Percentiles rank a stretch among this genome's conserved stretches.
Evolutionary conservation across 2,888 invertebrate genomes (phyloP).

Genomic region (Nephrotoma flavescens): DNA sequence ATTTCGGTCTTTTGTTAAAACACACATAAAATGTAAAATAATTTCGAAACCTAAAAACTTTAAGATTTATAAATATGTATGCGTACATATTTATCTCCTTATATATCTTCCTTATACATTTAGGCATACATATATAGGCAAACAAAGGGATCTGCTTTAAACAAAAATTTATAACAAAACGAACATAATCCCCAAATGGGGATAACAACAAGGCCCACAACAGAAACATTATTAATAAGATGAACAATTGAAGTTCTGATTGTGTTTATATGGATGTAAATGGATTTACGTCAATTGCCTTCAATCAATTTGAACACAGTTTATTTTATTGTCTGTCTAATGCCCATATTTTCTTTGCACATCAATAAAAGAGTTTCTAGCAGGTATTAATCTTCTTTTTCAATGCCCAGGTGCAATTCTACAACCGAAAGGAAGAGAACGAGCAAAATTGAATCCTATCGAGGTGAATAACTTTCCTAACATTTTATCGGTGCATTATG

Average conservation of each 20-base stretch:
- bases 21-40: neutral
- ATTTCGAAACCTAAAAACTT: neutral
- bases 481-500: too few relatives aligned
- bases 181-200: neutral
- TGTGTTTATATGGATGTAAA: neutral
- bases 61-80: neutral
- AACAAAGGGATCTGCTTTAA: neutral
- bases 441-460: too few relatives aligned
- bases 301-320: neutral
- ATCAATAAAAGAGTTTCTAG: too few relatives aligned
- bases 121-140: neutral
- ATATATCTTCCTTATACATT: neutral
- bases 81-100: neutral
- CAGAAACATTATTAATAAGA: neutral
- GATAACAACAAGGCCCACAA: neutral
- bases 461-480: too few relatives aligned
- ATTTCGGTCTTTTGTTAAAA: neutral
- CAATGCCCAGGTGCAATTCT: too few relatives aligned
- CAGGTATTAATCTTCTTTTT: too few relatives aligned
- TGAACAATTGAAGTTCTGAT: neutral
- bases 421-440: too few relatives aligned
- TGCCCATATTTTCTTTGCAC: neutral
- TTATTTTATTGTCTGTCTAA: neutral
- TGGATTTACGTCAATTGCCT: neutral
- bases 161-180: neutral